Percentiles rank a stretch among this genome's conserved stretches.
Evolutionary conservation across 2,797 vertebrate genomes (phyloP).

Genomic region (Crax fasciolata): DNA sequence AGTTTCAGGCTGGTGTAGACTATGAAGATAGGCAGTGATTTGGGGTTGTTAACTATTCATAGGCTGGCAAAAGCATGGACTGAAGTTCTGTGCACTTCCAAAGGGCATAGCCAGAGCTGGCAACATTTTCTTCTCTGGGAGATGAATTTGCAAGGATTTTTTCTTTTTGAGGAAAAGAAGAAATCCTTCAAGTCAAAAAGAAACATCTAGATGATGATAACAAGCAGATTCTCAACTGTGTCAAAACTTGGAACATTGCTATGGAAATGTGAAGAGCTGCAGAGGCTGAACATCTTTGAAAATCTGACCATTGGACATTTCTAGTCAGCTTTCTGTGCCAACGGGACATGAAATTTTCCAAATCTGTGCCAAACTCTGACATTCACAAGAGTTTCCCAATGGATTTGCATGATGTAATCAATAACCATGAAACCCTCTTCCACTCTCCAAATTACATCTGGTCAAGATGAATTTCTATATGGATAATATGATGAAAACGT

Average conservation of each 20-base stretch:
- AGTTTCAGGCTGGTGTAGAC: neutral
- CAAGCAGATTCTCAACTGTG: neutral
- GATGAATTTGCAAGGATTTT: neutral
- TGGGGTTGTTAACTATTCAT: accelerated
- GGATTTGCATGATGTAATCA: conserved; percentile 46
- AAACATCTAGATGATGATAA: neutral
- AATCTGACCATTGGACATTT: neutral
- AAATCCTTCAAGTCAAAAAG: neutral
- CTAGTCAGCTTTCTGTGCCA: neutral
- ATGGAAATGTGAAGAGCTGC: neutral
- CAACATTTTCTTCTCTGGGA: neutral
- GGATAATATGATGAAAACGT: neutral
- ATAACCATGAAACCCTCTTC: neutral
- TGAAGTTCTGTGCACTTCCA: neutral
- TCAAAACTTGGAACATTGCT: neutral
- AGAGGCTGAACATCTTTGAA: conserved; percentile 16
- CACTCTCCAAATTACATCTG: neutral
- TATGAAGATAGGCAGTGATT: neutral
- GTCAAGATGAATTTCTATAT: neutral
- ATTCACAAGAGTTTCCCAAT: neutral
- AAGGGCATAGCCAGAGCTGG: neutral
- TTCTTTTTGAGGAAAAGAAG: neutral
- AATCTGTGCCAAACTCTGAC: conserved; percentile 28
- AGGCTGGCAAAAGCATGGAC: accelerated
- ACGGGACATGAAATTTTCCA: conserved; percentile 15